A percentile compares a stretch with the other conserved stretches of the same genome.
phyloP scores from a whole-genome alignment of 2,888 invertebrate genomes.

The Mactromeris polynyma region DNA sequence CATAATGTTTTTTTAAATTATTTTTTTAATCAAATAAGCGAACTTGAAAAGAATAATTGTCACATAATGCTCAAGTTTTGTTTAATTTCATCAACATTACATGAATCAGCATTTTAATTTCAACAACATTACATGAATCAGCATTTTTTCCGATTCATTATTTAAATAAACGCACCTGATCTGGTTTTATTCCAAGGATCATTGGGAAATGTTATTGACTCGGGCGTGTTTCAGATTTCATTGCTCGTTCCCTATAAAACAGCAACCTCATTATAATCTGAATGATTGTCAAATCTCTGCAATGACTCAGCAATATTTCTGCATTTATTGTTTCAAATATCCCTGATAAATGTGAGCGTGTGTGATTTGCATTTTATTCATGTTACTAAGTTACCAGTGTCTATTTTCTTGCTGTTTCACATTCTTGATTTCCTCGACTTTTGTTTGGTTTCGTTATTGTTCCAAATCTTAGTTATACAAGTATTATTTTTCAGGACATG shows the following conservation, averaged over 20 bases:
- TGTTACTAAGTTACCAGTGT: neutral
- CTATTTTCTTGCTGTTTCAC: neutral
- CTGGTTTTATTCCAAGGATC: neutral
- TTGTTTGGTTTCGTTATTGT: neutral
- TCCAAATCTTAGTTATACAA: neutral
- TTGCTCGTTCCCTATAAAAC: neutral
- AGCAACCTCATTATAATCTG: neutral
- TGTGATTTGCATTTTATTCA: neutral
- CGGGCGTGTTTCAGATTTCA: neutral
- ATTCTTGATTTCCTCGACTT: neutral
- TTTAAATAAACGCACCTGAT: neutral
- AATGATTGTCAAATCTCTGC: neutral
- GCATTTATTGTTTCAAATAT: neutral
- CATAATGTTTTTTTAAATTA: too few relatives aligned
- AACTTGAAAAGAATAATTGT: neutral
- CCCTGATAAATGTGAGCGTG: neutral
- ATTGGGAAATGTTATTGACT: slow-evolving; percentile 3
- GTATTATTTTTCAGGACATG: neutral
- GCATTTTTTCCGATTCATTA: neutral
- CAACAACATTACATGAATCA: neutral
- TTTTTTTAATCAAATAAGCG: too few relatives aligned
- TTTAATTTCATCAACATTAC: neutral
- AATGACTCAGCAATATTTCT: neutral
- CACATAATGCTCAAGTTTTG: neutral
- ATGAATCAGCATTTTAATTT: neutral